Conservation (phyloP, 2,888 invertebrate species). For the Agrochola litura region DNA sequence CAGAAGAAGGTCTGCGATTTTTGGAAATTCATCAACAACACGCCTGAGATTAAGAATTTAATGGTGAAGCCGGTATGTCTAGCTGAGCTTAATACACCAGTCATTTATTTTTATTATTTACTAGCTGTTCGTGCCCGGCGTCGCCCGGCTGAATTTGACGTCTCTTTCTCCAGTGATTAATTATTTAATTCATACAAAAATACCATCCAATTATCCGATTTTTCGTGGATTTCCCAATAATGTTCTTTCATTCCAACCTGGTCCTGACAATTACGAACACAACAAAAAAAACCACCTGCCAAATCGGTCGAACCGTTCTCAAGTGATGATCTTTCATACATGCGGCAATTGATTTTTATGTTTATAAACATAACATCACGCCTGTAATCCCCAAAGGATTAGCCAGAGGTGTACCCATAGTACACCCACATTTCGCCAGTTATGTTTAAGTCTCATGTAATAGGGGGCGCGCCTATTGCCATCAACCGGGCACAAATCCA, state of each 20-base stretch:
- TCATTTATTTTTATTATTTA: not conserved
- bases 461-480: too few relatives aligned
- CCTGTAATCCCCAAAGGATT: too few relatives aligned
- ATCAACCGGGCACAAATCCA: too few relatives aligned
- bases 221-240: too few relatives aligned
- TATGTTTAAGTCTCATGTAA: too few relatives aligned
- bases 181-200: too few relatives aligned
- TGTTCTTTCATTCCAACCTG: too few relatives aligned
- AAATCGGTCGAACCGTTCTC: not conserved
- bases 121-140: not conserved
- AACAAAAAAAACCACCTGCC: not conserved
- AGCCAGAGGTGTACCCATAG: too few relatives aligned
- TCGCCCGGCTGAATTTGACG: not conserved
- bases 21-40: slow-evolving; percentile 70
- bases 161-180: not conserved
- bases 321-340: not conserved
- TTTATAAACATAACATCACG: too few relatives aligned
- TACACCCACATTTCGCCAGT: too few relatives aligned
- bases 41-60: slow-evolving; percentile 64
- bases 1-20: slow-evolving; percentile 73
- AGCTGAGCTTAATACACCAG: not conserved
- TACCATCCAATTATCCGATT: too few relatives aligned
- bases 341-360: not conserved
- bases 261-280: not conserved
- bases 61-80: slow-evolving; percentile 68